phyloP scores from a whole-genome alignment of 2,113 vertebrate species.

The Calypte anna region DNA sequence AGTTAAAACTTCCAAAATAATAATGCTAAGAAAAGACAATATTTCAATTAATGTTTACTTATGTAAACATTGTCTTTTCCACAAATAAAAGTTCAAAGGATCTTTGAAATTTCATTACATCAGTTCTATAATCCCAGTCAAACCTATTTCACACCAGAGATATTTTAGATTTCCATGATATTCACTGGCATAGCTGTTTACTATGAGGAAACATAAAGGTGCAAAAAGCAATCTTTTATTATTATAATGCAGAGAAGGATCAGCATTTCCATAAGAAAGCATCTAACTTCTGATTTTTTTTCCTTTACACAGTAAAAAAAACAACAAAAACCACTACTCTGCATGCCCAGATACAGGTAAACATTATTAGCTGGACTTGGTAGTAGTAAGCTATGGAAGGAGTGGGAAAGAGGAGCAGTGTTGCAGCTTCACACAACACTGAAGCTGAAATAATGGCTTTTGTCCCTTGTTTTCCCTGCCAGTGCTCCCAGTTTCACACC shows the following conservation, averaged over 20 bases:
- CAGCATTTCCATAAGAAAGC: not conserved
- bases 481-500: not conserved
- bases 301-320: not conserved
- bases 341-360: not conserved
- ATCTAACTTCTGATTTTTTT: not conserved
- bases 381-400: not conserved
- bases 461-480: not conserved
- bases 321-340: not conserved
- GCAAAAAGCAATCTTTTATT: not conserved
- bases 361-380: not conserved
- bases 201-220: not conserved
- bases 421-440: not conserved
- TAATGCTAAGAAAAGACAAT: not conserved
- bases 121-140: not conserved
- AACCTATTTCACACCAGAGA: not conserved
- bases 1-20: not conserved
- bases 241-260: not conserved
- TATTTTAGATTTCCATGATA: not conserved
- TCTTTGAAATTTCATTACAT: not conserved
- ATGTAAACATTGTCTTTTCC: not conserved
- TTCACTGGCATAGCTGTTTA: not conserved
- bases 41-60: not conserved
- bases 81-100: not conserved
- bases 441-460: not conserved
- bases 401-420: not conserved